Evolutionary conservation across 2,113 vertebrate genomes (phyloP).

Genomic region (Porphyrio hochstetteri): DNA sequence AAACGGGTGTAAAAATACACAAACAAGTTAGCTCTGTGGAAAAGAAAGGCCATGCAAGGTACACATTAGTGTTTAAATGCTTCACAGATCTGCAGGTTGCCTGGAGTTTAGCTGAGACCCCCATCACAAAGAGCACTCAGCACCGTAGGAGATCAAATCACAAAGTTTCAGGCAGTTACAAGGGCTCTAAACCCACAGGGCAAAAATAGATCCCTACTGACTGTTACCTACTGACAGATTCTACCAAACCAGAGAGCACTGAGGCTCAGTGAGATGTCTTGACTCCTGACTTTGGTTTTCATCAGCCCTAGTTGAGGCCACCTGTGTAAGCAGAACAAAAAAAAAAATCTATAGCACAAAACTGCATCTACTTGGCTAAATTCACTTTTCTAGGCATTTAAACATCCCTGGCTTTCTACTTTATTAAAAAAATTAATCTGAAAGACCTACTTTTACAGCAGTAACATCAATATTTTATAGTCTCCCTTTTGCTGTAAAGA

Average conservation of each 20-base stretch:
- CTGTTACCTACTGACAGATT: rapidly evolving
- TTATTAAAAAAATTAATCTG: constrained; percentile 37
- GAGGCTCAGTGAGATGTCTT: neutral
- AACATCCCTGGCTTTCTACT: neutral
- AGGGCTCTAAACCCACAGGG: neutral
- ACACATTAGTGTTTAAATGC: neutral
- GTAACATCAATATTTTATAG: constrained; percentile 30
- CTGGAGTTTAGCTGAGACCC: neutral
- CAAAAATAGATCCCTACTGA: neutral
- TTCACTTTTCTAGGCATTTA: neutral
- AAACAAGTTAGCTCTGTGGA: neutral
- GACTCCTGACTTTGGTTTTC: neutral
- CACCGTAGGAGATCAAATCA: too few relatives aligned
- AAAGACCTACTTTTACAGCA: constrained; percentile 25
- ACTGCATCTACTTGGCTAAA: neutral
- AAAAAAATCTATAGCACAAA: neutral
- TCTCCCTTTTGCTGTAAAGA: constrained; percentile 4
- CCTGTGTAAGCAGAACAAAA: rapidly evolving
- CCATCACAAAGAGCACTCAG: neutral
- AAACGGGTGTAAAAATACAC: neutral
- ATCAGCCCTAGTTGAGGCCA: neutral
- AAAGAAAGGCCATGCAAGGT: neutral
- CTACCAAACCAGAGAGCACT: neutral
- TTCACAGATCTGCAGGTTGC: neutral
- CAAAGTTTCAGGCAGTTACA: neutral